Conservation (phyloP, 2,797 vertebrate genomes). For the Acrocephalus scirpaceus region DNA sequence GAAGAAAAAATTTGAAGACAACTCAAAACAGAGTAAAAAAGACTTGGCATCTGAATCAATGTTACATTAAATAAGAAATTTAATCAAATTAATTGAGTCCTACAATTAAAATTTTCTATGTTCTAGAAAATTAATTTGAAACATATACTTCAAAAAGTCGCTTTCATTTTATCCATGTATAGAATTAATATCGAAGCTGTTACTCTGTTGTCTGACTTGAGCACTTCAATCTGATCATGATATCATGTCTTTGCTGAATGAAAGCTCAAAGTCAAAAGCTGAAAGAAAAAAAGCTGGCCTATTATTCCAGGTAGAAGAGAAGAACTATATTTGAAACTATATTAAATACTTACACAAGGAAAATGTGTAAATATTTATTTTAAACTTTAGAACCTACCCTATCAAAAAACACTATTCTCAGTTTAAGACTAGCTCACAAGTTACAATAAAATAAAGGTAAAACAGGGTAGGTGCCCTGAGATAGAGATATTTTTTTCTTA, state of each 20-base stretch:
- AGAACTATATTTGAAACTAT: not conserved
- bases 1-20: not conserved
- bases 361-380: not conserved
- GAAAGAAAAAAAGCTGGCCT: not conserved
- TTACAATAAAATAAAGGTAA: not conserved
- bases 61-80: not conserved
- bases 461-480: not conserved
- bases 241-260: not conserved
- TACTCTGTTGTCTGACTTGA: not conserved
- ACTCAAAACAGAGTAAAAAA: not conserved
- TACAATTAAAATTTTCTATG: not conserved
- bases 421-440: not conserved
- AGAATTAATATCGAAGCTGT: not conserved
- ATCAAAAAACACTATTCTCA: not conserved
- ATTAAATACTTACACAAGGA: not conserved
- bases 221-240: not conserved
- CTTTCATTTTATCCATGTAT: not conserved
- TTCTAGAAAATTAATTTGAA: not conserved
- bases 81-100: not conserved
- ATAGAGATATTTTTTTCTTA: not conserved
- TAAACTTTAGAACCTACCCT: not conserved
- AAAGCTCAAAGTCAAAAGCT: not conserved
- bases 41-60: not conserved
- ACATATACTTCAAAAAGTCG: not conserved
- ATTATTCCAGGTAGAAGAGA: not conserved